Conservation (phyloP, 2,888 invertebrate species). For the Chrysomela aeneicollis region DNA sequence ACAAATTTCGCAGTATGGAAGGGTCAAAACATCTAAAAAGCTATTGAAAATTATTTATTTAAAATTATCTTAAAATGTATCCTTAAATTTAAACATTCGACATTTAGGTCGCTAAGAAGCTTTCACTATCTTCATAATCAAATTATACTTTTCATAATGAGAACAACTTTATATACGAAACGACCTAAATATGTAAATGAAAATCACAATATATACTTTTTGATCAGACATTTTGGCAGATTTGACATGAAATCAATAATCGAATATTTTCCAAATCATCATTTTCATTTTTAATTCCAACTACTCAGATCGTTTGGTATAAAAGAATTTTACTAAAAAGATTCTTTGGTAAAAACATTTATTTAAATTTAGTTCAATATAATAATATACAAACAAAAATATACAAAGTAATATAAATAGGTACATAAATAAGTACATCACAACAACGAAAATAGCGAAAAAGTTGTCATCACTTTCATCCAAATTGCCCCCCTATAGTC, state of each 20-base stretch:
- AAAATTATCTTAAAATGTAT: conserved; percentile 30
- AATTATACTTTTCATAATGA: conserved; percentile 15
- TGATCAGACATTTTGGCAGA: too few relatives aligned
- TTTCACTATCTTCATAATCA: conserved; percentile 24
- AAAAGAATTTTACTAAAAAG: conserved; percentile 29
- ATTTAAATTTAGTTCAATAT: conserved; percentile 27
- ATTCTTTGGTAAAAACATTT: conserved; percentile 44
- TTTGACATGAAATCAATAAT: neutral
- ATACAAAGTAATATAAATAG: conserved; percentile 39
- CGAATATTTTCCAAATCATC: too few relatives aligned
- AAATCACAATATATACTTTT: neutral
- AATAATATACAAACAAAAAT: conserved; percentile 34
- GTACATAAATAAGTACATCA: conserved; percentile 33
- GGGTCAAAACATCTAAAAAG: neutral
- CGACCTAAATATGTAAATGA: conserved; percentile 4
- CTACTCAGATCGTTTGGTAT: conserved; percentile 23
- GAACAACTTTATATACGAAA: conserved; percentile 3
- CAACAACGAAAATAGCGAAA: neutral
- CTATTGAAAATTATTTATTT: conserved; percentile 34
- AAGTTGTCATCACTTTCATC: conserved; percentile 2
- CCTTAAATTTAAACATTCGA: conserved; percentile 27
- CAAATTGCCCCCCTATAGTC: neutral
- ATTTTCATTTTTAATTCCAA: neutral
- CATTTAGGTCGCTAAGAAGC: conserved; percentile 25
- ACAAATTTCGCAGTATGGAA: too few relatives aligned